Base-by-base conservation (phyloP, 2,797 vertebrate species). In the Xyrichtys novacula region DNA sequence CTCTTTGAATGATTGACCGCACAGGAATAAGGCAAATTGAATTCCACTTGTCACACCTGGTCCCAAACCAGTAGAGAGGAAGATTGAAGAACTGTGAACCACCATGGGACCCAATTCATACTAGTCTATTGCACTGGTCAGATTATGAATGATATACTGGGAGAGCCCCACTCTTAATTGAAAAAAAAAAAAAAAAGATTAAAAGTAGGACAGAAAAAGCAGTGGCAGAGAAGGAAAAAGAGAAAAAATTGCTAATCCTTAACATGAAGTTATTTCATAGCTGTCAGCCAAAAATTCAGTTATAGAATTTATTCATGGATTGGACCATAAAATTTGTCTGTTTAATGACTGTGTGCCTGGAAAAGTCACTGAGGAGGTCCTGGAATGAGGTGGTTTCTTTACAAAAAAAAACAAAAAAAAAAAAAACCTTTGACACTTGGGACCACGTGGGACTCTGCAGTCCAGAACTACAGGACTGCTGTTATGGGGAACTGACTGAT, bases 41-140 rank as follows among this genome's bases (percentile, higher is more conserved):
- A 83, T 82, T 76, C 50, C 26, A 46, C 34, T 47, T n/a, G 54
- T 81, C 71, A 77, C 81, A 88, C 65, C 79, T 67, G 80, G 80
- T 81, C 74, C 73, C 63, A 69, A 53, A 67, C 71, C 85, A 84
- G 42, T 56, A 67, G 73, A 86, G 74, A 71, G 71, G 76, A 88
- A 83, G 77, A 80, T 76, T 83, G 64, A 75, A 42, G 55, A 40
- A 50, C 39, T 46, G 48, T 28, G 58, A 60, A 64, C 36, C 60
- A 68, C 53, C 19, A 46, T 3, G 15, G 40, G 50, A 34, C 64
- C 54, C 25, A 34, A 2, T 71, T 76, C 49, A 65, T 22, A 60
- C 26, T n/a, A 31, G 53, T 62, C 58, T 42, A 22, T 57, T 67
- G 58, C 42, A 70, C 19, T 15, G 52, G 40, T 34, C 31, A 64